Evolutionary conservation across 1,140 invertebrate species (phyloP).

Genomic region (Drosophila rufa): DNA sequence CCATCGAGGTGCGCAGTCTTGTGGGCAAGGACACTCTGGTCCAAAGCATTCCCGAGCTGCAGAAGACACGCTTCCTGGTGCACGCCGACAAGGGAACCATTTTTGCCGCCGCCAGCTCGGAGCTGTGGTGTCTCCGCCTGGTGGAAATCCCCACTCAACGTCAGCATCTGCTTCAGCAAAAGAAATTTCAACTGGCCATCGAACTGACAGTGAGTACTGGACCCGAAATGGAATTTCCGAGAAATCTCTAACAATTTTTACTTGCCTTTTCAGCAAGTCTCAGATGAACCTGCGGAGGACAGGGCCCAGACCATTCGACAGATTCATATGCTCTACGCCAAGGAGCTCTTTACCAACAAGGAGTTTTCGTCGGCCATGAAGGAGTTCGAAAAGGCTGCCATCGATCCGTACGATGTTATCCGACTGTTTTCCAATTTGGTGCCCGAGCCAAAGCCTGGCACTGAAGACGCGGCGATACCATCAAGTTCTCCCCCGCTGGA

Average conservation of each 20-base stretch:
- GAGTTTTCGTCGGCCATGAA: conserved; percentile 95
- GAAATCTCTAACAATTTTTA: no score
- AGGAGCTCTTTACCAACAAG: conserved; percentile 95
- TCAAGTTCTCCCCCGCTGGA: conserved; percentile 88
- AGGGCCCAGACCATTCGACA: conserved; percentile 93
- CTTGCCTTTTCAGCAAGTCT: conserved; percentile 89
- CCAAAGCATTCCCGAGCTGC: conserved; percentile 91
- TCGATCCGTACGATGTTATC: conserved; percentile 97
- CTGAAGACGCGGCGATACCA: conserved; percentile 85
- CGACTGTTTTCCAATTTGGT: conserved; percentile 96
- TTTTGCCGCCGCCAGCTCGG: conserved; percentile 93
- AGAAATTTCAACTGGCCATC: conserved; percentile 97
- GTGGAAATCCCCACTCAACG: conserved; percentile 93
- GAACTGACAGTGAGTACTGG: conserved; percentile 92
- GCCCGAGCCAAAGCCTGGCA: conserved; percentile 86
- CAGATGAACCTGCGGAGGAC: conserved; percentile 92
- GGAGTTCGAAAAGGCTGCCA: conserved; percentile 94
- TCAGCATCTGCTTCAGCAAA: conserved; percentile 92
- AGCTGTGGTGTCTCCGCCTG: conserved; percentile 94
- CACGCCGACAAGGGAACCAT: conserved; percentile 91
- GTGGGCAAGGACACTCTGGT: conserved; percentile 90
- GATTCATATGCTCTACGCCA: conserved; percentile 96
- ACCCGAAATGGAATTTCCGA: not conserved
- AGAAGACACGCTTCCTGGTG: conserved; percentile 88
- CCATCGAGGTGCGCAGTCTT: conserved; percentile 93